These are phyloP conservation scores for Caenorhabditis panamensis DNA, from an alignment of 2,888 invertebrate genomes.

Conservation along the genomic window DNA sequence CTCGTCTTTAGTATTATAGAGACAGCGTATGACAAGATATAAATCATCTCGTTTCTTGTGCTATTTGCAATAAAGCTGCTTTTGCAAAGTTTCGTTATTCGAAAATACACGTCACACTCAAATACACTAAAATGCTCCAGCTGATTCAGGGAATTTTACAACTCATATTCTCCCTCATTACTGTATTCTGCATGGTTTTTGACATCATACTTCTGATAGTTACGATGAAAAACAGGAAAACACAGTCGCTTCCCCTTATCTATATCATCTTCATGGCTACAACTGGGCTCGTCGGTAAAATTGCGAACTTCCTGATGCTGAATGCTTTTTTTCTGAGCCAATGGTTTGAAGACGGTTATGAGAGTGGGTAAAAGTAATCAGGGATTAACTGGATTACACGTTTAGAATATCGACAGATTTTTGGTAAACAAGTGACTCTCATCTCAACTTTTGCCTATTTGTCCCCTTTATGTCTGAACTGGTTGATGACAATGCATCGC, in stretches of 20 bases:
- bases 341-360: constrained; percentile 6
- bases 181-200: not conserved
- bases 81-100: no score
- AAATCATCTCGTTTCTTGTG: no score
- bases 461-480: constrained; percentile 15
- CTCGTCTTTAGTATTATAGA: no score
- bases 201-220: not conserved
- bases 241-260: not conserved
- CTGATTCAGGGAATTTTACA: not conserved
- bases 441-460: constrained; percentile 12
- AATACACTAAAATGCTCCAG: not conserved
- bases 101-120: no score
- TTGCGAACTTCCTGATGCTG: constrained; percentile 16
- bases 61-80: no score
- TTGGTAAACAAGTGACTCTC: constrained; percentile 10
- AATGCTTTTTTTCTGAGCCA: not conserved
- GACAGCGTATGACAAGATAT: no score
- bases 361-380: not conserved
- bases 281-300: constrained; percentile 5
- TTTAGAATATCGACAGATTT: constrained; percentile 15
- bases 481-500: constrained; percentile 35
- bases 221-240: not conserved
- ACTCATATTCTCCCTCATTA: not conserved
- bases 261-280: constrained; percentile 26
- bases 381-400: not conserved